Percentiles rank a stretch among this genome's conserved stretches.
phyloP scores from a whole-genome alignment of 2,888 invertebrate species.

The Drosophila niveifrons region DNA sequence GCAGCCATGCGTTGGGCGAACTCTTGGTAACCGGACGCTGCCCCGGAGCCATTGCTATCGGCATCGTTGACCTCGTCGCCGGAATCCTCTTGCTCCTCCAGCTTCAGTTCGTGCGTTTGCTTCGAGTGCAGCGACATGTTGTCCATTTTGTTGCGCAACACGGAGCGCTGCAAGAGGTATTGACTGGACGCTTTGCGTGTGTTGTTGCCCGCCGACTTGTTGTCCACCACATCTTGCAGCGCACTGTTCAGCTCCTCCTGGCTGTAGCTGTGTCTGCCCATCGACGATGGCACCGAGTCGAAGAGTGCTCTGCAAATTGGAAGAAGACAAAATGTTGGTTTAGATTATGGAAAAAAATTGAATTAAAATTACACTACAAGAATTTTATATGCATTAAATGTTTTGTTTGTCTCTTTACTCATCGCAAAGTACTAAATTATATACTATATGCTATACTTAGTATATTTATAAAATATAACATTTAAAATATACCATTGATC shows the following conservation, averaged over 20 bases:
- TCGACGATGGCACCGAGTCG: constrained; percentile 82
- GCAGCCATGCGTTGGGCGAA: constrained; percentile 71
- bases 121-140: constrained; percentile 88
- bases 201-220: constrained; percentile 96
- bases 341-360: too few species aligned
- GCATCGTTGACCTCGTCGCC: constrained; percentile 85
- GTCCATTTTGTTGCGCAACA: constrained; percentile 97
- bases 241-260: constrained; percentile 97
- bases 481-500: too few species aligned
- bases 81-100: constrained; percentile 78
- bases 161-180: constrained; percentile 98
- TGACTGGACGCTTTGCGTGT: constrained; percentile 97
- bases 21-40: constrained; percentile 54
- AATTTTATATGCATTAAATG: too few species aligned
- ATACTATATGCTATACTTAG: too few species aligned
- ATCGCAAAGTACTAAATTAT: too few species aligned
- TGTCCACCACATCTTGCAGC: constrained; percentile 96
- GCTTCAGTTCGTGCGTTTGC: constrained; percentile 71
- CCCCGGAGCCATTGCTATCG: constrained; percentile 87
- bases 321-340: too few species aligned
- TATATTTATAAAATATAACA: too few species aligned
- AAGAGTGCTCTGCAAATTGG: constrained; percentile 88
- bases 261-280: constrained; percentile 92
- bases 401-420: too few species aligned
- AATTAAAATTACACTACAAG: too few species aligned